Base-by-base conservation (phyloP, 35 echinoderm and acorn worm genomes). In the Chiridota heheva region DNA sequence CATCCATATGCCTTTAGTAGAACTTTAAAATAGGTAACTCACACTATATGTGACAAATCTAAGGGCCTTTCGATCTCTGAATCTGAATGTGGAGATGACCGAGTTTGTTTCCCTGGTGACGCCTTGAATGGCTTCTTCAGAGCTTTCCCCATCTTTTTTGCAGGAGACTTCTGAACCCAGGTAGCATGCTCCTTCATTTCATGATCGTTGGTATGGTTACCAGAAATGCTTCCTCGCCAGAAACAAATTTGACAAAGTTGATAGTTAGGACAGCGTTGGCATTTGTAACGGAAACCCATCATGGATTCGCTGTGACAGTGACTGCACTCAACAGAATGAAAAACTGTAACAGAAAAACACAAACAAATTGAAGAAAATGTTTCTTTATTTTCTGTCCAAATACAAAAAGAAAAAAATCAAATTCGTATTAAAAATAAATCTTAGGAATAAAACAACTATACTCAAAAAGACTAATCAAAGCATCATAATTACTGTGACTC, bases 261-360 rank as follows among this genome's bases (percentile, higher is more conserved):
- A 67, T 91, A 97, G 73, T 91, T 97, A 55, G 88, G 86, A 60
- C 94, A 97, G 7, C 89, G 85, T 60, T 97, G 89, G 59, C 94
- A 97, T 72, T 91, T 97, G 73, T 97, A 97, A 18, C 94, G 84
- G 80, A 91, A 97, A 1, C 94, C 94, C 94, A 97, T 97, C 94
- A 91, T 97, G 63, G 83, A 87, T 26, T 97, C 94, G 37, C 79
- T 84, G 47, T 91, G 84, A 34, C 94, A 97, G 72, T 91, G 77
- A 40, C 72, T 87, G 53, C 94, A 97, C 66, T 97, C 94, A 3
- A 97, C 94, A 20, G 94, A 89, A 80, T 97, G 94, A 70, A 97
- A 97, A 43, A 97, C 94, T 97, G 69, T 0, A 42, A 12, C 36
- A 3, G 48, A 58, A 38, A 88, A 81, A 61, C 13, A 81, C 39